Conservation (phyloP, 2,888 invertebrate species). For the Pardosa pseudoannulata region DNA sequence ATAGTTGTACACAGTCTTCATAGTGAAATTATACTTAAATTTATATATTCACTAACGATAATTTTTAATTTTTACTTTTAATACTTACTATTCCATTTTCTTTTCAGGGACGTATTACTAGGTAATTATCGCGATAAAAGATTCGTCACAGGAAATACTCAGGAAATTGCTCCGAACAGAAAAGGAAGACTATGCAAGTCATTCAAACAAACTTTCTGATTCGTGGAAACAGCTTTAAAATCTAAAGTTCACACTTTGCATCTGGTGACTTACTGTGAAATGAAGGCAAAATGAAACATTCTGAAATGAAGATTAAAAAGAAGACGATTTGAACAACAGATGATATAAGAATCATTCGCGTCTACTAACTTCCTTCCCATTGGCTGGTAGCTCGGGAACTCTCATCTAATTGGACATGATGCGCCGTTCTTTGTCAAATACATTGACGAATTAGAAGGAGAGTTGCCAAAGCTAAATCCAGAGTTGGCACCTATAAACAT, state of each 20-base stretch:
- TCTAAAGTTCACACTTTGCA: not conserved
- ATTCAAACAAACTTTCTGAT: not conserved
- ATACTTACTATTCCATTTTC: not conserved
- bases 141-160: not conserved
- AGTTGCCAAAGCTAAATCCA: not conserved
- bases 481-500: conserved; percentile 45
- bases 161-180: not conserved
- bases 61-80: no score
- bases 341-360: not conserved
- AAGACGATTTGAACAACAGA: not conserved
- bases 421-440: not conserved
- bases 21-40: no score
- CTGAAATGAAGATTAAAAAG: not conserved
- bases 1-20: no score
- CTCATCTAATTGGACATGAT: not conserved
- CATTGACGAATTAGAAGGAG: not conserved
- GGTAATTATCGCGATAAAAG: not conserved
- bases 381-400: not conserved
- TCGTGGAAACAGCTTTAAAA: not conserved
- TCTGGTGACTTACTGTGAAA: no score
- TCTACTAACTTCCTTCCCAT: not conserved
- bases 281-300: no score
- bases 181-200: not conserved
- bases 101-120: not conserved
- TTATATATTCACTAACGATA: no score